Percentiles rank a stretch among this genome's conserved stretches.
phyloP scores from a whole-genome alignment of 1,140 invertebrate genomes.

The Rhagoletis pomonella region DNA sequence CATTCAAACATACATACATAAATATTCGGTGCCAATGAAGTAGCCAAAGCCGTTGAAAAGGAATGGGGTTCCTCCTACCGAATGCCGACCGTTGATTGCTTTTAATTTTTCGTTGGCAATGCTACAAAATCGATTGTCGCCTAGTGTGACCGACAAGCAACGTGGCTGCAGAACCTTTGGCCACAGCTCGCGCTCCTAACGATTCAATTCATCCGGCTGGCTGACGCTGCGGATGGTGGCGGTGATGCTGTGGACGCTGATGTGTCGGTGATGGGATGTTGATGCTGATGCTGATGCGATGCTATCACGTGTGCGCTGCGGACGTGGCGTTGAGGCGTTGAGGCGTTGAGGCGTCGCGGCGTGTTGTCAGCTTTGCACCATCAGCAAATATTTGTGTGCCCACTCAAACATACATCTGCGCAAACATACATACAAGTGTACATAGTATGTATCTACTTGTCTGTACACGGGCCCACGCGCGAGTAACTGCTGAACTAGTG shows the following conservation, averaged over 20 bases:
- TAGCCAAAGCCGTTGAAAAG: background rate
- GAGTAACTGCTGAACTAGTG: background rate
- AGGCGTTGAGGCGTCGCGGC: background rate
- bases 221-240: background rate
- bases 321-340: background rate
- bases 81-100: background rate
- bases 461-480: background rate
- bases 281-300: background rate
- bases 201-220: background rate
- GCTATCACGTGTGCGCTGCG: background rate
- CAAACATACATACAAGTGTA: background rate
- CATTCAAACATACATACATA: background rate
- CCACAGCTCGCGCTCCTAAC: background rate
- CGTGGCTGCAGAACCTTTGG: background rate
- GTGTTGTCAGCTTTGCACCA: background rate
- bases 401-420: background rate
- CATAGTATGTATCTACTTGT: no score
- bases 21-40: no score
- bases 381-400: constrained; percentile 2
- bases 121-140: background rate
- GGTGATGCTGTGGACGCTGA: background rate
- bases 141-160: background rate
- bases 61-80: background rate
- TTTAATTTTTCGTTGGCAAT: background rate
- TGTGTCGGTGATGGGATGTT: constrained; percentile 14